A percentile compares a stretch with the other conserved stretches of the same genome.
These are phyloP conservation scores for Lagria hirta DNA, from an alignment of 2,888 invertebrate genomes.

Conservation along the genomic window DNA sequence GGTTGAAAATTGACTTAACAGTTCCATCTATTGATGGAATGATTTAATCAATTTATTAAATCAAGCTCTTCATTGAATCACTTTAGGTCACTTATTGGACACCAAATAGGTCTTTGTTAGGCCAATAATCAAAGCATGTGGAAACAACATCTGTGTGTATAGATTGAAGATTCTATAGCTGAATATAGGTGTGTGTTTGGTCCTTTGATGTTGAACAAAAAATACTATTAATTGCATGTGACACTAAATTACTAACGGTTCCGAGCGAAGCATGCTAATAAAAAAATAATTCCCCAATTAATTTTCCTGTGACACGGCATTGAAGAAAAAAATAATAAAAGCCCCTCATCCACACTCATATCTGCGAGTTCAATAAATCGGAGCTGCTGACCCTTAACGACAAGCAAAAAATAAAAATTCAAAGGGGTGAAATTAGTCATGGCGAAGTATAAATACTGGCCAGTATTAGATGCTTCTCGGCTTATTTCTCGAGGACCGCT, in stretches of 20 bases:
- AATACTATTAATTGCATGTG: conserved; percentile 2
- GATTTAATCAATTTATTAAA: conserved; percentile 52
- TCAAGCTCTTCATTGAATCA: conserved; percentile 36
- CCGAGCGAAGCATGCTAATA: background rate
- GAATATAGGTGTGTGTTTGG: no score
- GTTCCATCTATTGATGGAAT: conserved; percentile 52
- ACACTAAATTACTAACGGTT: background rate
- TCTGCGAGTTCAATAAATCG: conserved; percentile 37
- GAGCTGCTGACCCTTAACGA: conserved; percentile 27
- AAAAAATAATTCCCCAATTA: conserved; percentile 6
- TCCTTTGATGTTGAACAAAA: background rate
- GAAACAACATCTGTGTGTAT: background rate
- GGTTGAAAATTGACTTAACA: conserved; percentile 48
- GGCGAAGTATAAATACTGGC: no score
- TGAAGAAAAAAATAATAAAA: conserved; percentile 7
- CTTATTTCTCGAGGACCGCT: conserved; percentile 18
- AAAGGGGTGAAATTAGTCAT: conserved; percentile 42
- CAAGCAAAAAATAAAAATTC: conserved; percentile 34
- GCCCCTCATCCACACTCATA: conserved; percentile 4
- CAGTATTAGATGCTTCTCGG: no score
- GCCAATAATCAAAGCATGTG: conserved; percentile 5
- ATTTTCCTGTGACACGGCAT: conserved; percentile 4
- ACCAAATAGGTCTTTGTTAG: conserved; percentile 21
- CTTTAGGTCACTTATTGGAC: conserved; percentile 27
- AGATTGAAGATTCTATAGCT: background rate